phyloP scores from a whole-genome alignment of 2,797 vertebrate genomes.

The Spinus pinus region DNA sequence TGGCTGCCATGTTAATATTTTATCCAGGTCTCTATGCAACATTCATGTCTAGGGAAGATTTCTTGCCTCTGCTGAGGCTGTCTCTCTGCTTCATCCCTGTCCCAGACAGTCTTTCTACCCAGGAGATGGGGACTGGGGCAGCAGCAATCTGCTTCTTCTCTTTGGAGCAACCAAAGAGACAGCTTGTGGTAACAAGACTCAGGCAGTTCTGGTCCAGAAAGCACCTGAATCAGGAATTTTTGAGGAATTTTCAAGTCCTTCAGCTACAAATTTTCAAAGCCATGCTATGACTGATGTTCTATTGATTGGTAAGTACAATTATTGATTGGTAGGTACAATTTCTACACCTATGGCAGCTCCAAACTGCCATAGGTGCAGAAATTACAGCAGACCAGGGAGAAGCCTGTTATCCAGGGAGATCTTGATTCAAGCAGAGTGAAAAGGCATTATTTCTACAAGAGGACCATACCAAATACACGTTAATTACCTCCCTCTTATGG shows the following conservation, averaged over 20 bases:
- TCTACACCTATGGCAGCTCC: too few species aligned
- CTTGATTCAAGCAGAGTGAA: neutral
- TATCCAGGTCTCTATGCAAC: neutral
- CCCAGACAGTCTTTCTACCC: neutral
- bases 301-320: neutral
- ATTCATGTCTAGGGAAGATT: neutral
- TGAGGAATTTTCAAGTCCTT: neutral
- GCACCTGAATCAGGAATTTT: neutral
- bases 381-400: neutral
- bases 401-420: neutral
- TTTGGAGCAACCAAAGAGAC: neutral
- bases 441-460: neutral
- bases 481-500: neutral
- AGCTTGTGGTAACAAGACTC: neutral
- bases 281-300: neutral
- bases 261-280: neutral
- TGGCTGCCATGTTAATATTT: neutral
- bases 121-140: neutral
- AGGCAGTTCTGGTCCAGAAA: neutral
- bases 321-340: neutral
- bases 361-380: neutral
- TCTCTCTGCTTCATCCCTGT: neutral
- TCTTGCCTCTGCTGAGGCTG: neutral
- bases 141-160: neutral
- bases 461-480: neutral